These are phyloP conservation scores for Meiosimyza platycephala DNA, from an alignment of 2,888 invertebrate species.

Conservation along the genomic window DNA sequence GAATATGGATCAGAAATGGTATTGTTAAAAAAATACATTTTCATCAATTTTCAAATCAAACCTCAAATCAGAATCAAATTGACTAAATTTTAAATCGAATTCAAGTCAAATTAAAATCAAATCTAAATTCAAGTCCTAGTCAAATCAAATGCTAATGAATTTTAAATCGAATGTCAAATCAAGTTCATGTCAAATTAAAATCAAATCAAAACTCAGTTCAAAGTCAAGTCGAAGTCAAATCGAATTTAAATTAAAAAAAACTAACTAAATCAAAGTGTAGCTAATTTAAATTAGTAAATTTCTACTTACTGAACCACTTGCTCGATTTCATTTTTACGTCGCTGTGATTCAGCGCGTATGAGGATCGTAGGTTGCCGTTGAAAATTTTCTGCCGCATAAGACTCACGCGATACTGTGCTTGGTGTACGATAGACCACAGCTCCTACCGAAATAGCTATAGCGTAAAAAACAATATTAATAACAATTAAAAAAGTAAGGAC, in stretches of 20 bases:
- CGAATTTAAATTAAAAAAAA: too few relatives aligned
- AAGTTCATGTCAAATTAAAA: too few relatives aligned
- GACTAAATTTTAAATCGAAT: too few relatives aligned
- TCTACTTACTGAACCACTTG: constrained; percentile 59
- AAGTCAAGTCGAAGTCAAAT: too few relatives aligned
- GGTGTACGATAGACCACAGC: constrained; percentile 53
- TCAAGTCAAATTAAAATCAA: too few relatives aligned
- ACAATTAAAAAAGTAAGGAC: neutral
- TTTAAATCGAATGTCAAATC: too few relatives aligned
- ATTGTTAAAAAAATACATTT: neutral
- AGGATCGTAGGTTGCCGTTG: constrained; percentile 61
- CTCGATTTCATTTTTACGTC: constrained; percentile 60
- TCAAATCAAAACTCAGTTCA: too few relatives aligned
- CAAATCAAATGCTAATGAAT: too few relatives aligned
- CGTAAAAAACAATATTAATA: neutral
- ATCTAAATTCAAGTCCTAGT: too few relatives aligned
- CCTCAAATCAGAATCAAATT: too few relatives aligned
- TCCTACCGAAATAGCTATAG: constrained; percentile 27
- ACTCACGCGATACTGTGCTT: constrained; percentile 61
- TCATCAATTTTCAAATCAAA: neutral
- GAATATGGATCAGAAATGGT: neutral
- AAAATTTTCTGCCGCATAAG: constrained; percentile 64
- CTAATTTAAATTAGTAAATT: neutral
- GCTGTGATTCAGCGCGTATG: constrained; percentile 61
- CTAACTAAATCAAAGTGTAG: neutral